Conservation (phyloP, 2,797 vertebrate species). For the Notoglanidium macrostoma region DNA sequence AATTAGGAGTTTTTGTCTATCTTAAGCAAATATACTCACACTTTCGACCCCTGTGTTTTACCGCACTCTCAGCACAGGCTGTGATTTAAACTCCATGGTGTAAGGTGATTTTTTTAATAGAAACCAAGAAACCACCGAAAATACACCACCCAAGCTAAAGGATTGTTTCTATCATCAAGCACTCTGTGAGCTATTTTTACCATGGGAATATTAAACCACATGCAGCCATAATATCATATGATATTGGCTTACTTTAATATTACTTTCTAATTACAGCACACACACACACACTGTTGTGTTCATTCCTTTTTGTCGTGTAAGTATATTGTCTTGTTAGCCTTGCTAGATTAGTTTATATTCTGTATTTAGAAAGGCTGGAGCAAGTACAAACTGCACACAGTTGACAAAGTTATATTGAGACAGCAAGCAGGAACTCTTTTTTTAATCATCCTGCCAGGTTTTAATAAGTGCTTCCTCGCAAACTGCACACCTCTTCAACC, state of each 20-base stretch:
- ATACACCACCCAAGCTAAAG: neutral
- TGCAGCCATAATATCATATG: neutral
- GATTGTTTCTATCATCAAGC: neutral
- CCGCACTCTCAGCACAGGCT: neutral
- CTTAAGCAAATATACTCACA: neutral
- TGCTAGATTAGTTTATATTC: neutral
- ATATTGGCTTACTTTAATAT: neutral
- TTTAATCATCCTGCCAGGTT: neutral
- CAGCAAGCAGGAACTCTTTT: neutral
- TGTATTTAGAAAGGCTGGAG: neutral
- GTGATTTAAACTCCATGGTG: too few species aligned
- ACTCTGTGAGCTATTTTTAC: neutral
- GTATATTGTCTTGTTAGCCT: neutral
- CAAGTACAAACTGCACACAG: neutral
- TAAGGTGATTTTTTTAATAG: neutral
- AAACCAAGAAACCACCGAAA: neutral
- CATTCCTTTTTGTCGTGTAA: neutral
- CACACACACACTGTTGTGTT: neutral
- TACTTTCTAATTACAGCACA: neutral
- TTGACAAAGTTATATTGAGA: neutral
- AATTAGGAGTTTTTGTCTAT: neutral
- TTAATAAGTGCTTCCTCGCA: neutral
- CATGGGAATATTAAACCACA: neutral
- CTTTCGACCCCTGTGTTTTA: neutral
- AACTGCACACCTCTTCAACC: neutral